Conservation (phyloP, 2,797 vertebrate species). For the Taeniopygia guttata region DNA sequence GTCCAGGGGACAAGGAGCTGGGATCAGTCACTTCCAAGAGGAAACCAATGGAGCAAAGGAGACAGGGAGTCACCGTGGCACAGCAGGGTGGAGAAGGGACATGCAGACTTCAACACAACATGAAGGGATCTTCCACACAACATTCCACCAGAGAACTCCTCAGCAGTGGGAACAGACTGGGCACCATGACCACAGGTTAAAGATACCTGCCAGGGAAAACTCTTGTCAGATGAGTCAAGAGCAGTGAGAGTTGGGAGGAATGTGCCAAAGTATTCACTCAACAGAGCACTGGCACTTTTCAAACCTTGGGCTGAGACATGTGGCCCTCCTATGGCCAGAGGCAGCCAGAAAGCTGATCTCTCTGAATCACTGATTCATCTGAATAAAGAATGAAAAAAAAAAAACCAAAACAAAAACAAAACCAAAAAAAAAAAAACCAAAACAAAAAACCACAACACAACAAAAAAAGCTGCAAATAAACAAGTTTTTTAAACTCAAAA, state of each 20-base stretch:
- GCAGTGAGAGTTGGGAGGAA: not conserved
- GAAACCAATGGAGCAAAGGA: not conserved
- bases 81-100: rapidly evolving
- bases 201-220: not conserved
- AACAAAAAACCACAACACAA: too few relatives aligned
- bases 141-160: not conserved
- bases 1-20: not conserved
- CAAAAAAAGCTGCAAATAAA: not conserved
- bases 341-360: not conserved
- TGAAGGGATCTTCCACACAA: not conserved
- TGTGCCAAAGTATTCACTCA: not conserved
- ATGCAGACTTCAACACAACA: not conserved
- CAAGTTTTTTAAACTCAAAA: not conserved
- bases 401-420: too few relatives aligned
- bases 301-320: not conserved
- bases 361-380: not conserved
- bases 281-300: not conserved
- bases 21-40: not conserved
- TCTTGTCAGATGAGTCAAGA: not conserved
- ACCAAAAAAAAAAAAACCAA: too few relatives aligned
- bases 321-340: not conserved
- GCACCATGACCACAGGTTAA: not conserved
- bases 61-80: rapidly evolving
- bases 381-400: not conserved
- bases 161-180: not conserved